These are phyloP conservation scores for Corythaixoides concolor DNA, from an alignment of 2,113 vertebrate species.

Conservation along the genomic window DNA sequence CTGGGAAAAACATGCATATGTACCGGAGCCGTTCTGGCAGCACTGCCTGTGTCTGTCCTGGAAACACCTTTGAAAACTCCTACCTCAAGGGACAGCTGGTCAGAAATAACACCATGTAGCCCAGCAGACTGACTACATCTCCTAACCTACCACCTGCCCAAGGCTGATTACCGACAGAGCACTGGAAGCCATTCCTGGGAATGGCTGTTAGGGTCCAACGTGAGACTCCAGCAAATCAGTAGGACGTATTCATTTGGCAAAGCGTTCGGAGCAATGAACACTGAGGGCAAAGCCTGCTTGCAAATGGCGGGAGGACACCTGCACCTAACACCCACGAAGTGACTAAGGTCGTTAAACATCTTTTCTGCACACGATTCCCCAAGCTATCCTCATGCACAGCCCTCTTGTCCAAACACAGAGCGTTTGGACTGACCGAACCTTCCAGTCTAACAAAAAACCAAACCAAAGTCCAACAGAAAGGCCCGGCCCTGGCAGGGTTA, in stretches of 20 bases:
- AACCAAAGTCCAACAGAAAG: neutral
- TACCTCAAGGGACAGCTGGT: neutral
- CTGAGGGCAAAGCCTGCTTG: neutral
- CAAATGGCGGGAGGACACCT: neutral
- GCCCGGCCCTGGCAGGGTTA: neutral
- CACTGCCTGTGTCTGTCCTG: neutral
- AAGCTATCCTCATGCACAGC: neutral
- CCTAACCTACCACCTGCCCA: neutral
- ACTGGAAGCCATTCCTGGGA: neutral
- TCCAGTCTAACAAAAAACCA: neutral
- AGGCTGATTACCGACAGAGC: neutral
- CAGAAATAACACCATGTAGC: neutral
- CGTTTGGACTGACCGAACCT: neutral
- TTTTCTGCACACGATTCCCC: neutral
- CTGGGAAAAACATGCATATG: neutral
- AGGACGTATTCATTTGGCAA: neutral
- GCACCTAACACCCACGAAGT: accelerated
- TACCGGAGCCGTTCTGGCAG: neutral
- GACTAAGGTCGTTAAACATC: neutral
- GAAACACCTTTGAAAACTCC: neutral
- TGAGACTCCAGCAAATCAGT: neutral
- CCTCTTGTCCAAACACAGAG: neutral
- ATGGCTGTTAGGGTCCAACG: neutral
- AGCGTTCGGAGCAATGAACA: neutral
- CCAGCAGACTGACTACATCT: neutral